Base-by-base conservation (phyloP, 2,888 invertebrate species). In the Idaea aversata region DNA sequence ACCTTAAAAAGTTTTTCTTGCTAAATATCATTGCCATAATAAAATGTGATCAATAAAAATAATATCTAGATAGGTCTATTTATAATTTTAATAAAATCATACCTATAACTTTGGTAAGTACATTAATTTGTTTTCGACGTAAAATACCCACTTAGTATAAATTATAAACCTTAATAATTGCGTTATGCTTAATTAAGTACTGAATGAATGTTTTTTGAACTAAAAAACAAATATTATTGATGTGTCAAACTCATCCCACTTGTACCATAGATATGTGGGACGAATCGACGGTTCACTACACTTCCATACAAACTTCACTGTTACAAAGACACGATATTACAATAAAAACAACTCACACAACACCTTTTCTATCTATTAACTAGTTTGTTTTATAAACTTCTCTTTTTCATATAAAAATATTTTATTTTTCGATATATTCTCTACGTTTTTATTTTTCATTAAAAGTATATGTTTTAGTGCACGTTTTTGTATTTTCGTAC, bases 351-450 rank as follows among this genome's bases (percentile, higher is more conserved):
- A 0, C n/a, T 15, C 13, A 35, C 13, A 35, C 61, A 4, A 15
- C 61, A 34, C 34, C 15, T 4, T 61, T 6, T 65, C 61, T 61
- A 38, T 38, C 61, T 59, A 61, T 70, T 76, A 77, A 67, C 78
- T 81, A 70, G 74, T 62, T 67, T 68, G 74, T 65, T 84, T 86
- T 63, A 90, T 70, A 78, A 90, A 89, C 0, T 74, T 70, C 67
- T 90, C 90, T 64, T 83, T 88, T 74, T 92, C 90, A 60, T 86
- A 89, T 0, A 77, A 68, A 47, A 87, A 79, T 70, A 90, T 81
- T 74, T 84, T 87, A 73, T 88, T 90, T 65, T 84, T 85, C 0
- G 83, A 77, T 67, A 86, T 70, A 34, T 74, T 80, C 63, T 85
- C 81, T 3, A 80, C 78, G 60, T 85, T 86, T 73, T 84, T 85